A percentile compares a stretch with the other conserved stretches of the same genome.
phyloP scores from a whole-genome alignment of 2,113 vertebrate species.

The Coptodon bakossiorum region DNA sequence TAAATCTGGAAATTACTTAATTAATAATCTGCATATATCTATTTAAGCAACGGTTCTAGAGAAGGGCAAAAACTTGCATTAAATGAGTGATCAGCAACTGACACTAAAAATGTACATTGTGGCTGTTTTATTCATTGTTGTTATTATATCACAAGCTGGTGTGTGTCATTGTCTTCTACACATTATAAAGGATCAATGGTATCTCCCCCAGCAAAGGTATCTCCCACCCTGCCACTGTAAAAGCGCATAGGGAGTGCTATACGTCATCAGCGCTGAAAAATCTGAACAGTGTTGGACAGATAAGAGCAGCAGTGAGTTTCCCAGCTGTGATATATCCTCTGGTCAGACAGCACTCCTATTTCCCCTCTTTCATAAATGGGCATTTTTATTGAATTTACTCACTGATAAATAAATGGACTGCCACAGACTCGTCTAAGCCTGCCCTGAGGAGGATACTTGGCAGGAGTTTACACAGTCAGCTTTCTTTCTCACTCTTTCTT shows the following conservation, averaged over 20 bases:
- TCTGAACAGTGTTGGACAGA: slow-evolving; percentile 83
- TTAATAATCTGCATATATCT: not conserved
- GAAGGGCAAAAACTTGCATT: not conserved
- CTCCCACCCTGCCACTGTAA: not conserved
- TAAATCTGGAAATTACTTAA: not conserved
- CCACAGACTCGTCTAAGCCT: slow-evolving; percentile 84
- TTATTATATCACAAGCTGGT: not conserved
- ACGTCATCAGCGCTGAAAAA: slow-evolving; percentile 77
- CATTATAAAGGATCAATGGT: not conserved
- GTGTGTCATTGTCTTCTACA: not conserved
- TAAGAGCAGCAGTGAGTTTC: slow-evolving; percentile 87
- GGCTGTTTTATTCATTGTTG: not conserved
- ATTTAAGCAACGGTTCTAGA: not conserved
- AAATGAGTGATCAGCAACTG: not conserved
- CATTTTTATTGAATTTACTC: slow-evolving; percentile 88
- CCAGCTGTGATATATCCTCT: slow-evolving; percentile 82
- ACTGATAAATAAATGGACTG: slow-evolving; percentile 91
- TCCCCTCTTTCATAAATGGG: slow-evolving; percentile 85
- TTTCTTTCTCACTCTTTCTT: not conserved
- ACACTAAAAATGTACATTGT: not conserved
- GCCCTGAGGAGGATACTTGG: slow-evolving; percentile 76
- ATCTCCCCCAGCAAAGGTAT: not conserved
- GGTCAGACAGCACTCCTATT: slow-evolving; percentile 78
- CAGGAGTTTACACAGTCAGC: slow-evolving; percentile 48
- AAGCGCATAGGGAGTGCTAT: slow-evolving; percentile 7